Evolutionary conservation across 1,140 invertebrate species (phyloP).

Genomic region (Sycophaga agraensis): DNA sequence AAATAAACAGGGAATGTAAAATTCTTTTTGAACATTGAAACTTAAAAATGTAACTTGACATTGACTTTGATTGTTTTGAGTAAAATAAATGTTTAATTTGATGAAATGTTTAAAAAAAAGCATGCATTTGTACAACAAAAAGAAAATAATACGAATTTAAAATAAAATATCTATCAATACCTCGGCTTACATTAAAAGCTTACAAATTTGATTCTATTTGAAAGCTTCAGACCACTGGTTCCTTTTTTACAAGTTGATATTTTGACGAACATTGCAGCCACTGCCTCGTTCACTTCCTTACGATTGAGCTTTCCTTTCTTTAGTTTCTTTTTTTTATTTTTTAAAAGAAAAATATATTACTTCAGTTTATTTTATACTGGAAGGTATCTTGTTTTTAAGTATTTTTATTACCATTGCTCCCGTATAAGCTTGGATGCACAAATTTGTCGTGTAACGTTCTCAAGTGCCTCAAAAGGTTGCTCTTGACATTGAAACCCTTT

Average conservation of each 20-base stretch:
- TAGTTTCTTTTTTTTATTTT: conserved; percentile 5
- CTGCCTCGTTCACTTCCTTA: conserved; percentile 28
- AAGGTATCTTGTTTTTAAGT: conserved; percentile 10
- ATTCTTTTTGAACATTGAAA: conserved; percentile 28
- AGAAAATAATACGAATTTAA: not conserved
- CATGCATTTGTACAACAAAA: not conserved
- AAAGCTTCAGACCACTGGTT: conserved; percentile 22
- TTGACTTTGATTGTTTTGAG: not conserved
- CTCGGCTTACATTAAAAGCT: conserved; percentile 29
- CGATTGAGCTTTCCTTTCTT: conserved; percentile 37
- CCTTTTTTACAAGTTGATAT: conserved; percentile 1
- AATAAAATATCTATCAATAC: conserved; percentile 22
- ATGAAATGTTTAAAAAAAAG: not conserved
- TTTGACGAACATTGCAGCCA: conserved; percentile 4
- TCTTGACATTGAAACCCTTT: conserved; percentile 79
- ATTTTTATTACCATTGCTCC: conserved; percentile 54
- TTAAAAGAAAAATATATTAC: conserved; percentile 28
- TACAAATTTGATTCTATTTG: conserved; percentile 31
- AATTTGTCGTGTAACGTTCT: conserved; percentile 71
- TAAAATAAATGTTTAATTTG: not conserved
- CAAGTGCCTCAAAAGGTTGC: conserved; percentile 71
- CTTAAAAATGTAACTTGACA: not conserved
- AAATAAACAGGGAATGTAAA: not conserved
- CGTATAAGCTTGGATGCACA: conserved; percentile 59
- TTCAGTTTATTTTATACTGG: conserved; percentile 12